Evolutionary conservation across 2,797 vertebrate genomes (phyloP).

Genomic region (Semaprochilodus insignis): DNA sequence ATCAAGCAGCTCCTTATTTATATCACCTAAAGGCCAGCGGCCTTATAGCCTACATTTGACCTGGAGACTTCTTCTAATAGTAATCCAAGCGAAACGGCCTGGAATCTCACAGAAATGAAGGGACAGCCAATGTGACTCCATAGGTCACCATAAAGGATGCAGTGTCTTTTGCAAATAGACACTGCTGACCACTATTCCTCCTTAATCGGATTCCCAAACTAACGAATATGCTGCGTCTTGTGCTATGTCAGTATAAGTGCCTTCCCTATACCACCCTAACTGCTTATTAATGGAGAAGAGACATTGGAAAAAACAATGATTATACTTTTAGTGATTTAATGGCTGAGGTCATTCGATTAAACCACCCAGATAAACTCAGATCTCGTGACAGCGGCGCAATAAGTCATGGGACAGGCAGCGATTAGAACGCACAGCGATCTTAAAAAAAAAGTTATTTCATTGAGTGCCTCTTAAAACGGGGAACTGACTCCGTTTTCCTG

Average conservation of each 20-base stretch:
- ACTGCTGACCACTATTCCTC: slow-evolving; percentile 49
- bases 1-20: neutral
- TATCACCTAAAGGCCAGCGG: neutral
- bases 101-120: slow-evolving; percentile 47
- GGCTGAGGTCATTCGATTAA: slow-evolving; percentile 53
- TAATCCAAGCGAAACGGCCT: slow-evolving; percentile 41
- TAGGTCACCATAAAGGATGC: slow-evolving; percentile 53
- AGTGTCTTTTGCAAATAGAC: slow-evolving; percentile 55
- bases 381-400: slow-evolving; percentile 45
- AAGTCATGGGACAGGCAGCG: slow-evolving; percentile 45
- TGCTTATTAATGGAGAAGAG: slow-evolving; percentile 53
- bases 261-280: slow-evolving; percentile 41
- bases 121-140: slow-evolving; percentile 50
- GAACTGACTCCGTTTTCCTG: slow-evolving; percentile 24
- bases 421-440: slow-evolving; percentile 15
- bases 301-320: slow-evolving; percentile 49
- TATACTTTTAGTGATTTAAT: slow-evolving; percentile 58
- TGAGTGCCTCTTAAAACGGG: slow-evolving; percentile 31
- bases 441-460: slow-evolving; percentile 15
- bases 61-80: slow-evolving; percentile 26
- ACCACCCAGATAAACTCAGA: slow-evolving; percentile 27
- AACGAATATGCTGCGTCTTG: slow-evolving; percentile 55
- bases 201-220: slow-evolving; percentile 64
- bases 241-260: slow-evolving; percentile 58
- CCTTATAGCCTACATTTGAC: slow-evolving; percentile 45